These are phyloP conservation scores for Drosophila buzzatii DNA, from an alignment of 2,888 invertebrate genomes.

Conservation along the genomic window DNA sequence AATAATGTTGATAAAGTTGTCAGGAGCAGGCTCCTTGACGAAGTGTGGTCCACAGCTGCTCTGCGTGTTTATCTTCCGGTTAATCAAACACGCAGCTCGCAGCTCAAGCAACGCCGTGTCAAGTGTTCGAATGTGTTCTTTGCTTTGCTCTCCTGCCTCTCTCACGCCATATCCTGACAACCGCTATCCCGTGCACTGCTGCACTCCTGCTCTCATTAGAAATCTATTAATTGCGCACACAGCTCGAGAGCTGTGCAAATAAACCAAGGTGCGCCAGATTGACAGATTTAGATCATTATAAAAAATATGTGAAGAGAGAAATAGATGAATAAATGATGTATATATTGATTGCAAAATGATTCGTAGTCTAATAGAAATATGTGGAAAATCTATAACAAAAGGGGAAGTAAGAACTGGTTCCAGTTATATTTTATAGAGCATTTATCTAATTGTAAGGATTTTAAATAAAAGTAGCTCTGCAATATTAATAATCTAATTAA, in stretches of 20 bases:
- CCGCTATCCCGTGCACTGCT: slow-evolving; percentile 6
- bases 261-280: slow-evolving; percentile 25
- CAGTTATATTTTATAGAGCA: too few relatives aligned
- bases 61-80: slow-evolving; percentile 81
- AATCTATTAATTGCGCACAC: slow-evolving; percentile 82
- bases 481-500: not conserved
- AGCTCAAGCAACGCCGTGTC: slow-evolving; percentile 46
- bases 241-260: slow-evolving; percentile 62
- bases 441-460: not conserved
- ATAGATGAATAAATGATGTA: not conserved
- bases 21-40: slow-evolving; percentile 14
- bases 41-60: slow-evolving; percentile 8
- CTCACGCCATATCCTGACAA: not conserved
- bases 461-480: too few relatives aligned
- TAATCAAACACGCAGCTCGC: slow-evolving; percentile 78
- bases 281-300: slow-evolving; percentile 1
- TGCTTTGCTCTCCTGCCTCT: slow-evolving; percentile 3
- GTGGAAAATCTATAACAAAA: too few relatives aligned
- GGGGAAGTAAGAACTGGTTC: too few relatives aligned
- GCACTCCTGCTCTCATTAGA: slow-evolving; percentile 69
- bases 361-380: not conserved
- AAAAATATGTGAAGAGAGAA: not conserved
- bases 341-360: not conserved
- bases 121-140: slow-evolving; percentile 47
- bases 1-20: slow-evolving; percentile 78